Evolutionary conservation across 2,113 vertebrate genomes (phyloP).

Genomic region (Ellobius talpinus): DNA sequence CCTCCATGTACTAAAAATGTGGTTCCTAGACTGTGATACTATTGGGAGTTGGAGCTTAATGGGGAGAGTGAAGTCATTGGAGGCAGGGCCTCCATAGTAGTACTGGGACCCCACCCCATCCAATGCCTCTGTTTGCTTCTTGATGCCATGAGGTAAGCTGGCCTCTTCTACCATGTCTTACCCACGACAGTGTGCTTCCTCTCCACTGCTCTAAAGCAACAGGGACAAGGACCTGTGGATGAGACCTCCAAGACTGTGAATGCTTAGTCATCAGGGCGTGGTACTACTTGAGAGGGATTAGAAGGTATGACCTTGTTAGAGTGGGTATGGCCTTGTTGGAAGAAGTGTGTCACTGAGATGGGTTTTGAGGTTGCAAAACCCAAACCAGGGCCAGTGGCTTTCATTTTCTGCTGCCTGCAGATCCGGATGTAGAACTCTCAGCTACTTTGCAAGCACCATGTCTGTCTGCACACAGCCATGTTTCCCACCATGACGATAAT

Average conservation of each 20-base stretch:
- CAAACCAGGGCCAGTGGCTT: background rate
- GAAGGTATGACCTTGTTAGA: background rate
- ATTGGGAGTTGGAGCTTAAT: background rate
- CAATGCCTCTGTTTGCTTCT: background rate
- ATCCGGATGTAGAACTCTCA: background rate
- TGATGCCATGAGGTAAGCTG: background rate
- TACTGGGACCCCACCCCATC: background rate
- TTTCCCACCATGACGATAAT: background rate
- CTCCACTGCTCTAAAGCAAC: background rate
- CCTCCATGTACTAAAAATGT: background rate
- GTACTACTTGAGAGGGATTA: background rate
- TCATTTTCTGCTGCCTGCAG: background rate
- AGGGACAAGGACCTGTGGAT: background rate
- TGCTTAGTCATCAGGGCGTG: background rate
- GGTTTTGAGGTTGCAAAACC: background rate
- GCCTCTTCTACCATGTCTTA: background rate
- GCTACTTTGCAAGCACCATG: background rate
- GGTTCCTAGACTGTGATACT: too few relatives aligned
- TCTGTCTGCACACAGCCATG: background rate
- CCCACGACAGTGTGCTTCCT: background rate
- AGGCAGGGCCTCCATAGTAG: background rate
- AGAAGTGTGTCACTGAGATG: background rate
- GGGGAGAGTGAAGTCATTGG: background rate
- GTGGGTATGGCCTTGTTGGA: background rate
- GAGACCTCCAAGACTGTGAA: background rate